Percentiles rank a stretch among this genome's conserved stretches.
phyloP scores from a whole-genome alignment of 2,797 vertebrate species.

The Otus scops region DNA sequence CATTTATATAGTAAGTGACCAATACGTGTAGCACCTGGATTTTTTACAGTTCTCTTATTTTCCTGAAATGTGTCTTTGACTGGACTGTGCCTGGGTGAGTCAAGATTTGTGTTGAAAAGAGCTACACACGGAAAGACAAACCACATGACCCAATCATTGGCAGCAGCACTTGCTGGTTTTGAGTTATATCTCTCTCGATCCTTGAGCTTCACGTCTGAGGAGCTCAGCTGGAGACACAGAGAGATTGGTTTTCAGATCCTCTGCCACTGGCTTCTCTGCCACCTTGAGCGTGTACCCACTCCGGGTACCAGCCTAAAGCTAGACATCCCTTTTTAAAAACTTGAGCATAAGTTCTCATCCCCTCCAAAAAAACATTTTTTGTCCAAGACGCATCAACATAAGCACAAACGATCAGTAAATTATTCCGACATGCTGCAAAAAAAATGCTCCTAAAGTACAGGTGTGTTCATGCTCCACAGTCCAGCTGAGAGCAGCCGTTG shows the following conservation, averaged over 20 bases:
- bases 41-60: background rate
- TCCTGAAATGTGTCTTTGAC: background rate
- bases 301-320: background rate
- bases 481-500: slow-evolving; percentile 29
- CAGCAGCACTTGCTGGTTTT: background rate
- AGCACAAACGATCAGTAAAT: background rate
- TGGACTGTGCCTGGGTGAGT: background rate
- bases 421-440: background rate
- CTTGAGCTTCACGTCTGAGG: background rate
- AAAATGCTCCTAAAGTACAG: background rate
- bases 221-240: background rate
- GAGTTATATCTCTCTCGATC: background rate
- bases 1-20: background rate
- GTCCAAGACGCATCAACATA: fast-evolving
- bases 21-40: fast-evolving
- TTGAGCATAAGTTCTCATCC: background rate
- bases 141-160: fast-evolving
- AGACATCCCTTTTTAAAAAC: background rate
- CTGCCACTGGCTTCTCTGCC: background rate
- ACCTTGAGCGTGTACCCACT: fast-evolving
- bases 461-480: background rate
- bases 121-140: background rate
- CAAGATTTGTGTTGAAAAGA: background rate
- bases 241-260: background rate
- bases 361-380: background rate